Evolutionary conservation across 1,140 invertebrate genomes (phyloP), one percentile per base, ranked within the genome.

Genomic region (Cydia splendana): DNA sequence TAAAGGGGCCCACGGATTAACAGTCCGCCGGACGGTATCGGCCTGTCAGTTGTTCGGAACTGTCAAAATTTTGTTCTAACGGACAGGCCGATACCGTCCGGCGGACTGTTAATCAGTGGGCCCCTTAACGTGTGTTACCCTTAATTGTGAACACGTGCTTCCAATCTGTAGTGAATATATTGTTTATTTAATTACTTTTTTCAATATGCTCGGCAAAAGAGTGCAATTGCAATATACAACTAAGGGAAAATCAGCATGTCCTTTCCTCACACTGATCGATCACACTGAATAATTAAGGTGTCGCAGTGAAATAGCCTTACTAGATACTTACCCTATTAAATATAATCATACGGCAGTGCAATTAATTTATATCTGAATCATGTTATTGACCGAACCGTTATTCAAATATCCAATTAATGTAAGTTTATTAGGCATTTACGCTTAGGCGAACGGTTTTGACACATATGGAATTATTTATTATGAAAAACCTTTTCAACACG

Each of bases 401-500:
- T 24, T n/a, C 24, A 62, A 62, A 4, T n/a, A 24, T n/a, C 57
- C 57, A 24, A 62, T 62, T 18, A 53, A 53, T 9, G 45, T 48
- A 45, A 10, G 45, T 48, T 48, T 48, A 48, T 48, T 48, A 48
- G 12, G 13, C 51, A 13, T 51, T 53, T 53, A 53, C 51, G 51
- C 51, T 53, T 6, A 7, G n/a, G n/a, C 51, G 51, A 53, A 53
- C 6, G 76, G 71, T 24, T 80, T 65, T 10, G 12, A 38, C 34
- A 4, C 5, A 38, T 38, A 5, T 34, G 30, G 30, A 34, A 34
- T 34, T 34, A 38, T 38, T 38, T 42, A 10, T 42, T 10, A 42
- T 42, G 7, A 42, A 42, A 42, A 42, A 42, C 38, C 34, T 34
- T 34, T 7, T 38, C 34, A 38, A 38, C 6, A 6, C n/a, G 34